Base-by-base conservation (phyloP, 2,113 vertebrate genomes). In the Silurus glanis region DNA sequence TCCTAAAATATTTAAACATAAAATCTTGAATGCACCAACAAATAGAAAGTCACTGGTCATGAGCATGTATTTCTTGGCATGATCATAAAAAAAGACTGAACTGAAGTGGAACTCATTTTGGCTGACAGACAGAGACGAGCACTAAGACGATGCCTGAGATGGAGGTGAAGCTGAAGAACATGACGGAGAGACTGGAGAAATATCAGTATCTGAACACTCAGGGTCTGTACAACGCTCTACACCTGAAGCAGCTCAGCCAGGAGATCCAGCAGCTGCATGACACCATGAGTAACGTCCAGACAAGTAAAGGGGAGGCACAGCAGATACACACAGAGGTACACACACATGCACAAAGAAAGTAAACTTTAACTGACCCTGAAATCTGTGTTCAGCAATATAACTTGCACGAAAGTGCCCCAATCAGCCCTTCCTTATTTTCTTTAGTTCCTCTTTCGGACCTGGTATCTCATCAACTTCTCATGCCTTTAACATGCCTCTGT, bases 231-330 rank as follows among this genome's bases (percentile, higher is more conserved):
- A 83, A 93, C 0, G 16, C 53, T 8, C 83, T 95, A 80, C 80
- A 89, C 10, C 89, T 95, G 83, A 86, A 71, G 0, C 64, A 55
- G 76, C 90, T 95, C 61, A 88, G 71, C 45, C 55, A 92, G 45
- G 92, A 94, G 75, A 89, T 95, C 19, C 69, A 83, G 66, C 47
- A 90, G 37, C 90, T 95, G 25, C 91, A 92, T 72, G 21, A 59
- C 2, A 82, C 90, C 7, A 81, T 94, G 23, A 61, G 37, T 5
- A 21, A 14, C 47, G 5, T 87, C 49, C 28, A 3, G 84, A 90
- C 80, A 37, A 61, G 90, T 56, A 92, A 74, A 19, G 76, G 16
- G 53, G 53, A 79, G 16, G 25, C 53, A 89, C 14, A 56, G 16
- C 5, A 25, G 49, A 58, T 69, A 21, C 69, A 7, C 21, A 67